phyloP scores from a whole-genome alignment of 2,888 invertebrate species.

The Synanthedon andrenaeformis region DNA sequence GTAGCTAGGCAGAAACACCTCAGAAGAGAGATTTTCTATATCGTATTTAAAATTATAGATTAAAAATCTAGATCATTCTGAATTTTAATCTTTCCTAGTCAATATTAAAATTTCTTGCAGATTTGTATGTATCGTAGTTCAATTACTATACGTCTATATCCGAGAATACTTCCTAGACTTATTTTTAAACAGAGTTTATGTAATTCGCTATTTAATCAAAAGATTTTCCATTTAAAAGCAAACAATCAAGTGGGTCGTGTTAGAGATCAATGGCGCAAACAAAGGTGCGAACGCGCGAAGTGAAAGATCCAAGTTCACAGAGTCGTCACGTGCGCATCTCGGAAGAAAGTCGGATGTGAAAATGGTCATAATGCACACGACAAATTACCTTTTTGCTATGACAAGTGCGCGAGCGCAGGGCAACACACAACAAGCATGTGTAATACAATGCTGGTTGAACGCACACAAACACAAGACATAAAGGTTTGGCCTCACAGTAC shows the following conservation, averaged over 20 bases:
- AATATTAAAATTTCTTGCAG: too few relatives aligned
- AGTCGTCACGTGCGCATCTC: conserved; percentile 15
- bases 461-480: neutral
- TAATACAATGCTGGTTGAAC: neutral
- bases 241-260: conserved; percentile 20
- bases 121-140: too few relatives aligned
- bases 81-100: too few relatives aligned
- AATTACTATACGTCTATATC: too few relatives aligned
- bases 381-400: conserved; percentile 46
- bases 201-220: neutral
- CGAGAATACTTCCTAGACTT: neutral
- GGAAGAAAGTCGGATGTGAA: conserved; percentile 70
- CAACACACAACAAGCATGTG: conserved; percentile 1
- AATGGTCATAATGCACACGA: conserved; percentile 56
- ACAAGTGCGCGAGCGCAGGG: conserved; percentile 7
- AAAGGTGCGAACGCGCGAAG: conserved; percentile 45
- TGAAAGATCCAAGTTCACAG: conserved; percentile 29
- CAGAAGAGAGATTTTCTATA: too few relatives aligned
- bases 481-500: neutral
- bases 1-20: too few relatives aligned
- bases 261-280: conserved; percentile 41
- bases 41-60: too few relatives aligned
- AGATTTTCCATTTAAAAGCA: conserved; percentile 20
- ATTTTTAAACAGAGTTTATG: neutral
- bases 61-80: too few relatives aligned